A percentile compares a stretch with the other conserved stretches of the same genome.
Conservation (phyloP, 2,113 vertebrate species). For the Heterocephalus glaber region DNA sequence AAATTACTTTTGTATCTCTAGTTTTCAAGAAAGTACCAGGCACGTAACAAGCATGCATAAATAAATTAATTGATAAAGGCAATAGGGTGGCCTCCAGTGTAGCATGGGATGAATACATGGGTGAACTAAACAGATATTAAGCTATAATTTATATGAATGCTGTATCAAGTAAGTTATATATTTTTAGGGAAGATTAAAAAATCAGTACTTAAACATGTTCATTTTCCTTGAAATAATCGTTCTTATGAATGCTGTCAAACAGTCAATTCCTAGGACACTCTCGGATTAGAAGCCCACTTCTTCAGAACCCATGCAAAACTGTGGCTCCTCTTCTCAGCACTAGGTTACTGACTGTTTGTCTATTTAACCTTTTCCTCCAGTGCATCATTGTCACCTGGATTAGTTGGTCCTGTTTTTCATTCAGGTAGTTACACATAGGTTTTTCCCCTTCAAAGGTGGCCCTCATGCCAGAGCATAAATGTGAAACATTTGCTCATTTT, state of each 20-base stretch:
- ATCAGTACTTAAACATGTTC: conserved; percentile 15
- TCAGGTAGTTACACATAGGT: background rate
- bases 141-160: conserved; percentile 33
- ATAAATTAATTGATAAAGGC: background rate
- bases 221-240: background rate
- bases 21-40: background rate
- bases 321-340: background rate
- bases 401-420: background rate
- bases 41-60: background rate
- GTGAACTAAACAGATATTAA: conserved; percentile 6
- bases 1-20: background rate
- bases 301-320: background rate
- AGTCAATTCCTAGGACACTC: background rate
- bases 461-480: background rate
- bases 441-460: background rate
- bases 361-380: background rate
- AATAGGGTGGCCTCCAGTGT: background rate
- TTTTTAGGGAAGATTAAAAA: conserved; percentile 50
- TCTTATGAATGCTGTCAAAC: background rate
- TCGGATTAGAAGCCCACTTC: background rate
- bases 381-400: background rate
- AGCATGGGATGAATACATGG: conserved; percentile 21
- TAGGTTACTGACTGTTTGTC: background rate
- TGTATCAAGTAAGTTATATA: background rate
- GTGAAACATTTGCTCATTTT: conserved; percentile 19